phyloP scores from a whole-genome alignment of 2,797 vertebrate species.

The Enteromius trimaculatus region DNA sequence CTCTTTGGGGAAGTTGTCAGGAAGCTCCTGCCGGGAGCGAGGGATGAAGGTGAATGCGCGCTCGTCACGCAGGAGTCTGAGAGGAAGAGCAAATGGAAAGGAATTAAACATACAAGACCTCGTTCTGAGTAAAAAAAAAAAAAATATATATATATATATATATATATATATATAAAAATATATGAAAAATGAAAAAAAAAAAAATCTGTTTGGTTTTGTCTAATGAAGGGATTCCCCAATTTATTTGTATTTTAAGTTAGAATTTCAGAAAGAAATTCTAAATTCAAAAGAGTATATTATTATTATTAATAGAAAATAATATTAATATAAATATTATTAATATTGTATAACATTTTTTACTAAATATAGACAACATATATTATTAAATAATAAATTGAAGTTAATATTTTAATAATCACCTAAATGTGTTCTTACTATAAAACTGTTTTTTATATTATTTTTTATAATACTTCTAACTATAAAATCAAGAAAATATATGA shows the following conservation, averaged over 20 bases:
- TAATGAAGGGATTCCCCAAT: neutral
- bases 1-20: conserved; percentile 98
- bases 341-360: neutral
- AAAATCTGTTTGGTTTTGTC: neutral
- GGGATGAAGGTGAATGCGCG: conserved; percentile 92
- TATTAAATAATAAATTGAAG: neutral
- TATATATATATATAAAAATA: too few relatives aligned
- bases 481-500: neutral
- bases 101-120: neutral
- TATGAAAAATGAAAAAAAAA: too few relatives aligned
- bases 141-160: too few relatives aligned
- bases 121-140: neutral
- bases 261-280: neutral
- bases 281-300: neutral
- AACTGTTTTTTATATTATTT: neutral
- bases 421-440: neutral
- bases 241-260: neutral
- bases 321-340: neutral
- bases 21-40: conserved; percentile 95
- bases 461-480: neutral
- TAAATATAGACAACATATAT: neutral
- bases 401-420: neutral
- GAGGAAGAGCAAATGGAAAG: neutral
- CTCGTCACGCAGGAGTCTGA: conserved; percentile 93
- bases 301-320: neutral